A percentile compares a stretch with the other conserved stretches of the same genome.
Evolutionary conservation across 1,140 invertebrate species (phyloP).

Genomic region (Prorops nasuta): DNA sequence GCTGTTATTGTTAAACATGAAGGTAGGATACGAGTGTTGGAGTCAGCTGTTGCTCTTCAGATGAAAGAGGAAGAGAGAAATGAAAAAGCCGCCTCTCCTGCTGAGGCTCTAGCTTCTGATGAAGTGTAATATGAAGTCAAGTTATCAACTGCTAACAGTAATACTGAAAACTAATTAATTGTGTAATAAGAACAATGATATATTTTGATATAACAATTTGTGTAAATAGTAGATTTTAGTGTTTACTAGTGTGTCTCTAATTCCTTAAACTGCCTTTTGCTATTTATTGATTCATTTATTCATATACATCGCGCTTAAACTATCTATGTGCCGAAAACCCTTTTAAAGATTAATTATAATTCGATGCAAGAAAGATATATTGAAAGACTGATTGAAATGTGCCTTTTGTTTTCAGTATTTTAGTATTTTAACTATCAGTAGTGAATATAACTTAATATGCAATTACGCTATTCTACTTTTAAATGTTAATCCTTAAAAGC

Average conservation of each 20-base stretch:
- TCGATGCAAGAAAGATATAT: too few species aligned
- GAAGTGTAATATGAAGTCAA: constrained; percentile 44
- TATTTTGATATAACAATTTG: constrained; percentile 56
- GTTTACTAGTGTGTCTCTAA: constrained; percentile 44
- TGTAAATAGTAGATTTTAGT: constrained; percentile 57
- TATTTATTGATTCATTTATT: constrained; percentile 57
- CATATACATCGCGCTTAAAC: constrained; percentile 47
- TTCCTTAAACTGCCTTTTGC: constrained; percentile 47
- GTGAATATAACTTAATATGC: too few species aligned
- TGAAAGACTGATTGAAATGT: too few species aligned
- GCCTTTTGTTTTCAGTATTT: too few species aligned
- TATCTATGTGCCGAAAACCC: too few species aligned
- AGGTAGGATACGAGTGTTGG: constrained; percentile 76
- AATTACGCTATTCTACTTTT: too few species aligned
- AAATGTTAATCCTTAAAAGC: too few species aligned
- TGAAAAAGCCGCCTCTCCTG: constrained; percentile 47
- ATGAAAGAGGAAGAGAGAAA: constrained; percentile 53
- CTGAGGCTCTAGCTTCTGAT: constrained; percentile 47
- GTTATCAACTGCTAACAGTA: constrained; percentile 29
- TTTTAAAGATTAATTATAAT: too few species aligned
- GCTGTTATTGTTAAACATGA: constrained; percentile 93
- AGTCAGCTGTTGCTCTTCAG: constrained; percentile 60
- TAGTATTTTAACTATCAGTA: too few species aligned
- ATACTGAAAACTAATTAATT: constrained; percentile 45
- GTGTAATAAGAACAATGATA: constrained; percentile 44